Evolutionary conservation across 1,140 invertebrate genomes (phyloP), one percentile per base, ranked within the genome.

Genomic region (Chelonus insularis): DNA sequence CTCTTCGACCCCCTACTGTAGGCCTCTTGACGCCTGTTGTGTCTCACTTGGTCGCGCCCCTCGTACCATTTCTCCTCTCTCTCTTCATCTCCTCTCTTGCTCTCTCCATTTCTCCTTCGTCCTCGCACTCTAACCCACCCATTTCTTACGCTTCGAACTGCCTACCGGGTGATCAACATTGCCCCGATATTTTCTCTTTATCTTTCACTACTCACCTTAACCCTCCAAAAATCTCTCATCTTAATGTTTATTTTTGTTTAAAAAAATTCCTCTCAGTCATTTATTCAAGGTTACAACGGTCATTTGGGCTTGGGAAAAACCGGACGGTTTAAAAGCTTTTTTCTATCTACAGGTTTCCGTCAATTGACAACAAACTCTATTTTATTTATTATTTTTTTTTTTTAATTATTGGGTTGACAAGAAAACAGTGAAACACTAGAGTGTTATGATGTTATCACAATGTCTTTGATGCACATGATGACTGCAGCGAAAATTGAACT

Each of bases 71-170:
- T 47, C 14, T 32, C 11, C 21, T 52, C 52, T 20, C 23, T 39
- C 16, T 11, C 20, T 47, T 57, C 45, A 23, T 21, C 32, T 41
- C 59, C 37, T 56, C 41, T 52, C 41, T 36, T 37, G 5, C 50
- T 45, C 57, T 6, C 48, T 12, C 57, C 47, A 47, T 47, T 11
- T 55, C 59, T 66, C 23, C 48, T 39, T 55, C 51, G 36, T 11
- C 58, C 21, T 54, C 60, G 39, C 51, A 18, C 16, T 57, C 52
- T 66, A 69, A 72, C 70, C 71, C 71, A 72, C 70, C 72, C 75
- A 74, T 78, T 77, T 76, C 74, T 78, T 78, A 68, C 70, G 72
- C 67, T 75, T 68, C 25, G 36, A 57, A 57, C 12, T 39, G 69
- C 69, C 68, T 76, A 78, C 72, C 70, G 74, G 73, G 72, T 77